phyloP scores from a whole-genome alignment of 2,888 invertebrate species.

The Heliconius sara region DNA sequence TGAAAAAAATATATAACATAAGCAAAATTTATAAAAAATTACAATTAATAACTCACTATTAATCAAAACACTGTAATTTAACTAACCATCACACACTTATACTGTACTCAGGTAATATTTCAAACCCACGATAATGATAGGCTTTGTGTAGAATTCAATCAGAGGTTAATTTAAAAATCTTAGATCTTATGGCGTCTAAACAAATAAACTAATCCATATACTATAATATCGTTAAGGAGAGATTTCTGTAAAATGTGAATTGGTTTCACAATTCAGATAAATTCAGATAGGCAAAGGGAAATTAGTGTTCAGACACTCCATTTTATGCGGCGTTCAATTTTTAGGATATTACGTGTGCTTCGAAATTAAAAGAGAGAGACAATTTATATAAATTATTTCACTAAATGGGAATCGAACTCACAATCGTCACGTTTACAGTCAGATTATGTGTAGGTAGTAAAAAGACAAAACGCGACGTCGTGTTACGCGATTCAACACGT shows the following conservation, averaged over 20 bases:
- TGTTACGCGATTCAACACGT: too few relatives aligned
- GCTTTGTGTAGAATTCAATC: constrained; percentile 17
- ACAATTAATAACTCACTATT: neutral
- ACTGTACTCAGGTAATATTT: constrained; percentile 23
- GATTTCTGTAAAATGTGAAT: neutral
- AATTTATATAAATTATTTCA: too few relatives aligned
- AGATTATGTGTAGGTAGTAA: too few relatives aligned
- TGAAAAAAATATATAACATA: neutral
- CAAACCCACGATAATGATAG: constrained; percentile 21
- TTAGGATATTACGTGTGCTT: too few relatives aligned
- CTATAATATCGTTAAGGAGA: neutral
- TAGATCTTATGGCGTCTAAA: constrained; percentile 7
- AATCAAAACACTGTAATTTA: neutral
- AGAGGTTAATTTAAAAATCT: constrained; percentile 18
- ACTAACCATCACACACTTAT: constrained; percentile 3
- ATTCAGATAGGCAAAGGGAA: too few relatives aligned
- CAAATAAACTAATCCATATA: constrained; percentile 12
- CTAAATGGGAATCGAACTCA: too few relatives aligned
- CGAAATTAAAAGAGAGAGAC: too few relatives aligned
- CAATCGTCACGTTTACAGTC: too few relatives aligned
- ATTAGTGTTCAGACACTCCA: too few relatives aligned
- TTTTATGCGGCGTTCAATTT: too few relatives aligned
- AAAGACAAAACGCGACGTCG: too few relatives aligned
- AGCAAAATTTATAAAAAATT: neutral
- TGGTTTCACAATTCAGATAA: too few relatives aligned